These are phyloP conservation scores for Apamea sordens DNA, from an alignment of 2,888 invertebrate genomes.

Conservation along the genomic window DNA sequence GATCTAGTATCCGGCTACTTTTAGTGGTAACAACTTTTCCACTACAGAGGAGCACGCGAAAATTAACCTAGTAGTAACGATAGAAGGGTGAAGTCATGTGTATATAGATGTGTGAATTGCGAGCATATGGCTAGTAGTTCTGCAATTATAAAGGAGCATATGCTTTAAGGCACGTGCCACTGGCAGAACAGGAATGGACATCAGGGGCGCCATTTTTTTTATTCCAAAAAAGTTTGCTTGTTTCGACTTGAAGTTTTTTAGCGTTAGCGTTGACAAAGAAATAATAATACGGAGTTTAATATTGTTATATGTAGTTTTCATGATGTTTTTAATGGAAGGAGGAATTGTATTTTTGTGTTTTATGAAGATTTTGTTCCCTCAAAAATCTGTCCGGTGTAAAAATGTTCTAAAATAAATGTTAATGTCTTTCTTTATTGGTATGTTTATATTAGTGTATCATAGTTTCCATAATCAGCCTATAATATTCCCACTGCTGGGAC, in stretches of 20 bases:
- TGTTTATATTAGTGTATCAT: not conserved
- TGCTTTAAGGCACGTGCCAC: conserved; percentile 79
- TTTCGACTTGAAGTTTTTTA: conserved; percentile 16
- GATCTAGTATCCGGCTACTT: conserved; percentile 59
- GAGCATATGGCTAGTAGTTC: conserved; percentile 75
- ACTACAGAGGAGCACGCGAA: conserved; percentile 48
- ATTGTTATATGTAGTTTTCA: not conserved
- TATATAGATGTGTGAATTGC: conserved; percentile 26
- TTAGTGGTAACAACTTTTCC: conserved; percentile 45
- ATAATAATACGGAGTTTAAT: not conserved
- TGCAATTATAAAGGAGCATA: conserved; percentile 78
- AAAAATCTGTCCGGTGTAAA: not conserved
- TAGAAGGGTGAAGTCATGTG: not conserved
- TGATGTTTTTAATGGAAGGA: not conserved
- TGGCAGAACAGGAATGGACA: conserved; percentile 63
- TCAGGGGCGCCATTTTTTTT: conserved; percentile 40
- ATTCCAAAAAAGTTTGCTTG: conserved; percentile 25
- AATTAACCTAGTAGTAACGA: not conserved
- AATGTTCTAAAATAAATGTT: not conserved
- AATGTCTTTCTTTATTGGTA: not conserved
- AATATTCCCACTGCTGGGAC: not conserved
- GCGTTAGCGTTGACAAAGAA: conserved; percentile 12
- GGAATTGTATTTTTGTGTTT: not conserved
- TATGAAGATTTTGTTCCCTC: not conserved
- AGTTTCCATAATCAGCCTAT: not conserved